Evolutionary conservation across 2,888 invertebrate species (phyloP), one percentile per base, ranked within the genome.

Genomic region (Halictus quadricinctus): DNA sequence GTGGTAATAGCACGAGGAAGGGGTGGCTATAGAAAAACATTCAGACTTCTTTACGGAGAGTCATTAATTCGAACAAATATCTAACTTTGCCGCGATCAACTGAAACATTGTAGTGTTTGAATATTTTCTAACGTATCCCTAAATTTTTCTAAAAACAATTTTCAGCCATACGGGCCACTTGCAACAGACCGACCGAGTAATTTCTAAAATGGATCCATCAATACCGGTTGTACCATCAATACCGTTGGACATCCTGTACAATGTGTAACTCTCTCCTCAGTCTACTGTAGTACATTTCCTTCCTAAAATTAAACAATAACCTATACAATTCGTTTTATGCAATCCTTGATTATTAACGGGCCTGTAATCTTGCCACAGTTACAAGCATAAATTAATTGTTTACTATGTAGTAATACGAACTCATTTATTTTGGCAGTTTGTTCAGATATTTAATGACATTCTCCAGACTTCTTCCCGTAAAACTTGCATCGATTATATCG

Each of bases 1-100:
- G 92, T 93, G 92, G 89, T 93, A 92, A 92, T 93, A 93, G 93
- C 92, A 91, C 92, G 93, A 93, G 94, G 93, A 94, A 93, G 93
- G 93, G 93, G 93, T 92, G 92, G 93, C 93, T 94, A 94, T 93
- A 93, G 92, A 93, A 93, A 93, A 93, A 94, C 93, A 93, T 93
- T 92, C 93, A 93, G 92, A 92, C 93, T 92, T 92, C 87, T 93
- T 92, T 91, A 91, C 92, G 93, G 89, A 93, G 91, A 91, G 92
- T 91, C 91, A 93, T 92, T 92, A 91, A 91, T 89, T 88, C 43
- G 60, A 92, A 91, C 91, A 89, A 91, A 89, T 21, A 91, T 90
- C 89, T 85, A 87, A 87, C 88, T 80, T 82, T 85, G 86, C 90
- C 43, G 83, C 88, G 78, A 88, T 88, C 80, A 48, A 75, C 21